Percentiles rank a stretch among this genome's conserved stretches.
Evolutionary conservation across 1,140 invertebrate species (phyloP).

Genomic region (Metaphire vulgaris): DNA sequence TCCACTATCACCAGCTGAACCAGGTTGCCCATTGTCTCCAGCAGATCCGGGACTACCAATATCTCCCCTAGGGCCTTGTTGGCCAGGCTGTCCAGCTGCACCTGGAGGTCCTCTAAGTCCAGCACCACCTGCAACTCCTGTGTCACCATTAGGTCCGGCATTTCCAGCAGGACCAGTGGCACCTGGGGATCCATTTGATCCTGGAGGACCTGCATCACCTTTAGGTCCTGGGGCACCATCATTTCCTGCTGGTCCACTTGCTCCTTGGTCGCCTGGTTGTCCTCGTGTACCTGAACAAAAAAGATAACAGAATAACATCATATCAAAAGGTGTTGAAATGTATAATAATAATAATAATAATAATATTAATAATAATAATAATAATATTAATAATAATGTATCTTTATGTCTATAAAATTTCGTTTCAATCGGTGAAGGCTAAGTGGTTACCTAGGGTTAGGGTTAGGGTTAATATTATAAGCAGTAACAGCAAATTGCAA

Average conservation of each 20-base stretch:
- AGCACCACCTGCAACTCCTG: constrained; percentile 33
- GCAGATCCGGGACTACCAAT: constrained; percentile 31
- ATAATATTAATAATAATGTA: no score
- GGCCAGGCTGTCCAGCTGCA: constrained; percentile 49
- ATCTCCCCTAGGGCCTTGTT: constrained; percentile 52
- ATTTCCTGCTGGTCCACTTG: not conserved
- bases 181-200: not conserved
- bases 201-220: not conserved
- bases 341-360: no score
- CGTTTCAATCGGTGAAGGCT: no score
- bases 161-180: not conserved
- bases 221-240: not conserved
- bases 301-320: no score
- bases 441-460: no score
- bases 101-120: constrained; percentile 33
- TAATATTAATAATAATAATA: no score
- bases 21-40: constrained; percentile 47
- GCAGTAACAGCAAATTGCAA: no score
- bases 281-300: constrained; percentile 54
- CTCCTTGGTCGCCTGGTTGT: constrained; percentile 38
- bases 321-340: no score
- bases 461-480: no score
- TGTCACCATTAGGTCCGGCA: constrained; percentile 16
- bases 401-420: no score
- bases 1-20: constrained; percentile 34